Evolutionary conservation across 2,797 vertebrate species (phyloP), one percentile per base, ranked within the genome.

Genomic region (Oryzias dopingdopingensis): DNA sequence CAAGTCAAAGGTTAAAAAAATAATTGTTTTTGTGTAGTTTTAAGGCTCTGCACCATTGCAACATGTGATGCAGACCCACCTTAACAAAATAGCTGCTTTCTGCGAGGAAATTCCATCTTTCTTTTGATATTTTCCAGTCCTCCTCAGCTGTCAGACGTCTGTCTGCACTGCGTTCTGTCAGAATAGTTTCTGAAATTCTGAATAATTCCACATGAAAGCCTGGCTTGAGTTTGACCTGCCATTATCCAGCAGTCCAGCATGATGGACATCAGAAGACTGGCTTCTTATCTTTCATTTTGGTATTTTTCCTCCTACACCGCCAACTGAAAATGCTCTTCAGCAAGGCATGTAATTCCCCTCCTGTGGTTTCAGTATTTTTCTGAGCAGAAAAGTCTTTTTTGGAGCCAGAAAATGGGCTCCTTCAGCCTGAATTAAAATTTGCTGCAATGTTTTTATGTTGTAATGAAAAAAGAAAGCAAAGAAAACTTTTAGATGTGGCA

Each of bases 281-380:
- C n/a, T 40, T 53, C 41, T 49, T 32, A 59, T 60, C 55, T 54
- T 41, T 37, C 52, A 55, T 54, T 37, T 50, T 41, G 45, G 4
- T 45, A 23, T 43, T 62, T 59, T 49, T 37, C 32, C 46, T 20
- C 43, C 64, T 24, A 17, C 16, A 2, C 6, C 58, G 29, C 41
- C 49, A 41, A 16, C 37, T 53, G 17, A 59, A 51, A 44, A 26
- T 45, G 26, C 58, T 63, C 42, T 52, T 23, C 45, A 56, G 63
- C 59, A 37, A 70, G 52, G 15, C 59, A 44, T 48, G 52, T 67
- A 64, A 76, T 59, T 54, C 47, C 13, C 62, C 53, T 64, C 48
- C 52, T 43, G 23, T 65, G 47, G 46, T 48, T 55, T 71, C 37
- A 49, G 29, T 69, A n/a, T 43, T 72, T 67, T 70, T 42, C 55